Percentiles rank a stretch among this genome's conserved stretches.
These are phyloP conservation scores for Drosophila baimaii DNA, from an alignment of 1,140 invertebrate species.

Conservation along the genomic window DNA sequence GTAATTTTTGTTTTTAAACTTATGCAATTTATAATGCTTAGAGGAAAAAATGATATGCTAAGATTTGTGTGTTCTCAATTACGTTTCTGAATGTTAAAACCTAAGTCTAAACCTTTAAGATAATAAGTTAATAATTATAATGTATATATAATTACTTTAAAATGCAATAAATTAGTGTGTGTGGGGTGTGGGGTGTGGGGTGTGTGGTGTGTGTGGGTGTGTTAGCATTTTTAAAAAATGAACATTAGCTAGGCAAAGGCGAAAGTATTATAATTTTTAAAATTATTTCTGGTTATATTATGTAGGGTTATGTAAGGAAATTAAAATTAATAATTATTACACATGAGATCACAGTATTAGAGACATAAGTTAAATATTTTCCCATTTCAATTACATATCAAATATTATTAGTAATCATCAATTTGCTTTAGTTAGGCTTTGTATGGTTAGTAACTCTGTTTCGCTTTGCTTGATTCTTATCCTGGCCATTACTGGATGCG, in stretches of 20 bases:
- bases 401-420: slow-evolving; percentile 34
- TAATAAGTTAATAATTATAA: slow-evolving; percentile 74
- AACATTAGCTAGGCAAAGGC: slow-evolving; percentile 75
- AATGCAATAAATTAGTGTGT: slow-evolving; percentile 77
- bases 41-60: slow-evolving; percentile 74
- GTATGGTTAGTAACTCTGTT: slow-evolving; percentile 72
- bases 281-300: slow-evolving; percentile 61
- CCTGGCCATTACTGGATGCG: slow-evolving; percentile 17
- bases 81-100: slow-evolving; percentile 62
- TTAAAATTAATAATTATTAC: slow-evolving; percentile 84
- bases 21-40: slow-evolving; percentile 64
- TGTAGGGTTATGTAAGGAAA: slow-evolving; percentile 71
- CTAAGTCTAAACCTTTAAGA: slow-evolving; percentile 71
- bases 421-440: slow-evolving; percentile 62
- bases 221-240: slow-evolving; percentile 57
- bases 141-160: slow-evolving; percentile 63
- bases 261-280: slow-evolving; percentile 69
- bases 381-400: slow-evolving; percentile 54
- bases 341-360: slow-evolving; percentile 85
- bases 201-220: slow-evolving; percentile 36
- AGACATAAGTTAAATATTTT: slow-evolving; percentile 84
- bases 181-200: slow-evolving; percentile 35
- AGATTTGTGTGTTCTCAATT: slow-evolving; percentile 45
- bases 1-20: slow-evolving; percentile 43
- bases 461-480: slow-evolving; percentile 29